Base-by-base conservation (phyloP, 2,113 vertebrate genomes). In the Mastomys coucha region DNA sequence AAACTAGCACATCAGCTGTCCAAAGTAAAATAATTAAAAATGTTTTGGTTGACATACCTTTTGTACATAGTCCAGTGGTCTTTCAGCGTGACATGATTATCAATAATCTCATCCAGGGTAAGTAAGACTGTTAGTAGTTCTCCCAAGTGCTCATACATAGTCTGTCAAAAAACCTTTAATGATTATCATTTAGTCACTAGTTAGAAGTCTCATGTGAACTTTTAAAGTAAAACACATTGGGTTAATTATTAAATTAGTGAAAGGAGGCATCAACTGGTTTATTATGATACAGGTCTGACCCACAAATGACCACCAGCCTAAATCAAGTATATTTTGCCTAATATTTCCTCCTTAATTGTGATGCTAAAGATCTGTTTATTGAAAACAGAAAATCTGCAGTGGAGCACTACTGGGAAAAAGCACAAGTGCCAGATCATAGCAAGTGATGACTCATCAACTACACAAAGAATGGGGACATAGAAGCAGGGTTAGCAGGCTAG, bases 51-150 rank as follows among this genome's bases (percentile, higher is more conserved):
- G 56, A 95, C 97, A 95, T 51, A 99, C 99, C 99, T 99, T 99
- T 99, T 99, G 98, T 99, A 99, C 99, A 99, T 99, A 96, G 99
- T 99, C 99, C 99, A 99, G 98, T 99, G 99, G 92, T 99, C 99
- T 98, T 99, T 99, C 78, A 99, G 98, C 0, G 99, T 99, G 93
- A 98, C 97, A 36, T 99, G 99, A 98, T 99, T 99, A 97, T 99
- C 99, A 98, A 99, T 99, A 89, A 99, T 99, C 98, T 99, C 99
- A 98, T 99, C 99, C 86, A 99, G 98, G 5, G 99, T 99, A 75
- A 99, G 99, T 95, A 99, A 97, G 84, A 99, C 99, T 89, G 99
- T 98, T 3, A 99, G 98, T 96, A 99, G 95, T 91, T 99, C 99
- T 82, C 99, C 99, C 42, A 99, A 98, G 92, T 99, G 99, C 91